Base-by-base conservation (phyloP, 2,113 vertebrate genomes). In the Hoplias malabaricus region DNA sequence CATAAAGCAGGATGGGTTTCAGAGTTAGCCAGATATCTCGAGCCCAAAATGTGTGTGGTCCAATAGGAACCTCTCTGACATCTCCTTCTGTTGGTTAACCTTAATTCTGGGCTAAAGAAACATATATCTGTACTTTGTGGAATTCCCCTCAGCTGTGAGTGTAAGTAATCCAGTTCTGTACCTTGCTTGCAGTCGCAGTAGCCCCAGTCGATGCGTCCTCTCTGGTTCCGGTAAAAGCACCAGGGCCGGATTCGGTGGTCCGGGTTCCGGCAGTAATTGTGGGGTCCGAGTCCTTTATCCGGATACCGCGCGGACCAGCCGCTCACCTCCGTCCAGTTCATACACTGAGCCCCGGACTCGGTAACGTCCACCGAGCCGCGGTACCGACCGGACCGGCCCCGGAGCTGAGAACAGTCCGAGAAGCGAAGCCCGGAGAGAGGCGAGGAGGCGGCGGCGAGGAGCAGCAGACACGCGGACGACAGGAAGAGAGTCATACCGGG, bases 101-200 rank as follows among this genome's bases (percentile, higher is more conserved):
- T n/a, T n/a, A n/a, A n/a, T n/a, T n/a, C n/a, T n/a, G n/a, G n/a
- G n/a, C n/a, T n/a, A n/a, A n/a, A n/a, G n/a, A n/a, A n/a, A n/a
- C n/a, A n/a, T n/a, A n/a, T n/a, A n/a, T n/a, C n/a, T n/a, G n/a
- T n/a, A n/a, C n/a, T n/a, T n/a, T n/a, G n/a, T n/a, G n/a, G n/a
- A n/a, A n/a, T n/a, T n/a, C n/a, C n/a, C n/a, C n/a, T n/a, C n/a
- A n/a, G n/a, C n/a, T n/a, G n/a, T n/a, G n/a, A n/a, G n/a, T n/a
- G n/a, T n/a, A n/a, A n/a, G n/a, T n/a, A n/a, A n/a, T n/a, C n/a
- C n/a, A n/a, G 25, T n/a, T 76, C 63, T 92, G 90, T 93, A 96
- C 96, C 96, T 90, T 88, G 94, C 84, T 93, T 89, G 87, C 95
- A 96, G 90, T 90, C 92, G 72, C 94, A 93, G 86, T 94, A 94